Evolutionary conservation across 2,797 vertebrate genomes (phyloP).

Genomic region (Phrynocephalus guinanensis): DNA sequence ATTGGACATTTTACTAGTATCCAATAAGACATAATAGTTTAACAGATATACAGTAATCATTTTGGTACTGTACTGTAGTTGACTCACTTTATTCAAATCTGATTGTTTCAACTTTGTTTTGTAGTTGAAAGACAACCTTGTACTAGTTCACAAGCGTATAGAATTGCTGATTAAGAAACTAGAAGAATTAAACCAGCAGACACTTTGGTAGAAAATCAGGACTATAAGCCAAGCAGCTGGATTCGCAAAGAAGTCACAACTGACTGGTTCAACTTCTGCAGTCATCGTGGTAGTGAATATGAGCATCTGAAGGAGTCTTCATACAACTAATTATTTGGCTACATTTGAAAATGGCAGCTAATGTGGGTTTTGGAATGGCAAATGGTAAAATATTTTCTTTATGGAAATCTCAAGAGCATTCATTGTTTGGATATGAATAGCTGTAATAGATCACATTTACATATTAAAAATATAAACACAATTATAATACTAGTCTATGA

Average conservation of each 20-base stretch:
- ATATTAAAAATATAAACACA: background rate
- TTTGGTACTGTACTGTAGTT: background rate
- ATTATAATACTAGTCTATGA: background rate
- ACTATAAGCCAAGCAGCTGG: background rate
- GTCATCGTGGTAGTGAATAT: constrained; percentile 17
- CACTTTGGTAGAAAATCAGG: background rate
- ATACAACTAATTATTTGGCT: background rate
- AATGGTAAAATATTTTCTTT: background rate
- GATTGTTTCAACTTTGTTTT: constrained; percentile 31
- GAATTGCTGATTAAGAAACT: constrained; percentile 57
- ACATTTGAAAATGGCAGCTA: background rate
- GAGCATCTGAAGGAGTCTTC: background rate
- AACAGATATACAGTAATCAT: background rate
- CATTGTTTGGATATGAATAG: background rate
- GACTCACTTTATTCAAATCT: constrained; percentile 14
- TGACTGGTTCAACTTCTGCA: background rate
- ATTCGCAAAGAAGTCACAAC: background rate
- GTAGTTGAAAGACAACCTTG: constrained; percentile 75
- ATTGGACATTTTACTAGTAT: background rate
- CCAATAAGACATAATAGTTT: too few species aligned
- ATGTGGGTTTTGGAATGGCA: background rate
- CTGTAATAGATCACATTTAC: background rate
- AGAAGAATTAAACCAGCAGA: constrained; percentile 39
- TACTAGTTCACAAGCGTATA: constrained; percentile 45
- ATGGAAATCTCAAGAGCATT: background rate